phyloP scores from a whole-genome alignment of 2,113 vertebrate species.

The Nycticorax nycticorax region DNA sequence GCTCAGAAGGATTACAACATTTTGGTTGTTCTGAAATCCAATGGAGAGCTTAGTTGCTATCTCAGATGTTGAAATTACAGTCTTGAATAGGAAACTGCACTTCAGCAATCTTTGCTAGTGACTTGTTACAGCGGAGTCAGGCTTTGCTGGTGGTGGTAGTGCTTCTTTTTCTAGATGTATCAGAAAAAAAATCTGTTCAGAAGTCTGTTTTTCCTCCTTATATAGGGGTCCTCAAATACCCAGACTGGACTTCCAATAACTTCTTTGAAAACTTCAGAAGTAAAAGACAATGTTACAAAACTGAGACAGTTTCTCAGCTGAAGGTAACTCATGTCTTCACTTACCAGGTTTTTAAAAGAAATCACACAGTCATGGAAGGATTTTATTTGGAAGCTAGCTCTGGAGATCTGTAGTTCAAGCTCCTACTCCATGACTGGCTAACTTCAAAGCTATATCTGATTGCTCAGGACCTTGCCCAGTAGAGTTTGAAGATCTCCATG shows the following conservation, averaged over 20 bases:
- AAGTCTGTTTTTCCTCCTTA: background rate
- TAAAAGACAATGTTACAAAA: background rate
- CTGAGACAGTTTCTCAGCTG: background rate
- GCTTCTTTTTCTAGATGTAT: background rate
- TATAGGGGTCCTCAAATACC: background rate
- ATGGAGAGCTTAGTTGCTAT: background rate
- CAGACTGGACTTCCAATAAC: background rate
- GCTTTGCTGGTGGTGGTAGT: background rate
- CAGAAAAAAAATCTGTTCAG: background rate
- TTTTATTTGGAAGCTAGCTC: background rate
- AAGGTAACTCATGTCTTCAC: background rate
- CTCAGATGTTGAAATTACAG: background rate
- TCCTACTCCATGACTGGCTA: background rate
- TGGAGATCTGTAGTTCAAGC: background rate
- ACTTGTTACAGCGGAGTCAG: background rate
- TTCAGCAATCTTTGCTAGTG: background rate
- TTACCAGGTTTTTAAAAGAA: background rate
- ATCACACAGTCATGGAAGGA: background rate
- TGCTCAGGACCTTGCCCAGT: background rate
- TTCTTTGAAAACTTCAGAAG: background rate
- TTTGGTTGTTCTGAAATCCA: background rate
- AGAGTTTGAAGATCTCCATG: background rate
- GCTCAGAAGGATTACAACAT: background rate
- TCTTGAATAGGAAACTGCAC: background rate
- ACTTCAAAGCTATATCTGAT: background rate